These are phyloP conservation scores for Silurus meridionalis DNA, from an alignment of 2,113 vertebrate species.

Conservation along the genomic window DNA sequence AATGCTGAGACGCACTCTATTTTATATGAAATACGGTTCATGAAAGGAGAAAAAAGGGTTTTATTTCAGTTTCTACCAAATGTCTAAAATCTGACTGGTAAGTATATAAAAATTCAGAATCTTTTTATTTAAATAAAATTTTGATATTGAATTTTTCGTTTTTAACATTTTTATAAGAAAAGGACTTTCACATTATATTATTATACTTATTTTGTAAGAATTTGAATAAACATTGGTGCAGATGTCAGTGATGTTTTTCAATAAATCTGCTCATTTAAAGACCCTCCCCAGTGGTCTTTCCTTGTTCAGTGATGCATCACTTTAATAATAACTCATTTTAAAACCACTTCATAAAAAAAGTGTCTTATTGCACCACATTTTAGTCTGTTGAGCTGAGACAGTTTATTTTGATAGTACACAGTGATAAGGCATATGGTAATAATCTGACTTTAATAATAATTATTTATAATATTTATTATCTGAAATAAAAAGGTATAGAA, in stretches of 20 bases:
- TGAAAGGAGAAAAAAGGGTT: no score
- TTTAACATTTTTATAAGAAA: no score
- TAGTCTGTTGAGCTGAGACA: background rate
- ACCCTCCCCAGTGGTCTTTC: background rate
- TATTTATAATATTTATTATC: background rate
- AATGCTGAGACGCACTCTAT: background rate
- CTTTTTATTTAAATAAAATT: no score
- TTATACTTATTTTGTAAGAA: no score
- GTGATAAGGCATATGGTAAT: background rate
- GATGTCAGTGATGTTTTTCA: background rate
- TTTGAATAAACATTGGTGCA: background rate
- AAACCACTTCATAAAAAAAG: background rate
- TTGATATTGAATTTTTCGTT: no score
- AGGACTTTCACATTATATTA: no score
- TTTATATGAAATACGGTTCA: background rate
- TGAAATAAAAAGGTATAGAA: background rate
- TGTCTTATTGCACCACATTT: background rate
- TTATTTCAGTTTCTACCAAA: background rate
- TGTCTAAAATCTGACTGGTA: background rate
- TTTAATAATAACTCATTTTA: background rate
- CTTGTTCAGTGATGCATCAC: background rate
- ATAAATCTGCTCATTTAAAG: background rate
- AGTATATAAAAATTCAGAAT: no score
- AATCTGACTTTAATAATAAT: no score
- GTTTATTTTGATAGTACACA: background rate